Conservation (phyloP, 1,140 invertebrate species). For the Achroia grisella region DNA sequence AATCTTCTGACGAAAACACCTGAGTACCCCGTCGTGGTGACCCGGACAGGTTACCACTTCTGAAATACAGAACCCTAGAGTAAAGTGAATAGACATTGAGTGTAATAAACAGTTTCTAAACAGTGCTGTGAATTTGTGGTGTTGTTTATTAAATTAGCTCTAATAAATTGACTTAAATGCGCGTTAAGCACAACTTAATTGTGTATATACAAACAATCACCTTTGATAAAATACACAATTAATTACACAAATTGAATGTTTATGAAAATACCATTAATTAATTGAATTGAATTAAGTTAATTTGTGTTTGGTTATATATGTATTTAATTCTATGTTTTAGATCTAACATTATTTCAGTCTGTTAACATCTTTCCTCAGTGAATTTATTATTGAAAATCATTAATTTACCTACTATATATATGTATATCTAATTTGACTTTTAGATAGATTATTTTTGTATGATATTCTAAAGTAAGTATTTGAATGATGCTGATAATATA, state of each 20-base stretch:
- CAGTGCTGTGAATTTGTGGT: constrained; percentile 52
- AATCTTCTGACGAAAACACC: constrained; percentile 65
- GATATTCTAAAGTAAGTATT: constrained; percentile 6
- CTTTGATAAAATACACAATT: too few species aligned
- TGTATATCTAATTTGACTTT: too few species aligned
- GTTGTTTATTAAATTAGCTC: constrained; percentile 10
- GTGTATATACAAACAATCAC: too few species aligned
- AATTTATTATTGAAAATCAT: too few species aligned
- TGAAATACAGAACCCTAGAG: constrained; percentile 57
- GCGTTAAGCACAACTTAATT: neutral
- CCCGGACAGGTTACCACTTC: constrained; percentile 63
- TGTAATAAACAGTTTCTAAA: constrained; percentile 13
- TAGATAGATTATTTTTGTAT: constrained; percentile 4
- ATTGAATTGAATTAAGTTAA: too few species aligned
- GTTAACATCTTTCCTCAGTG: too few species aligned
- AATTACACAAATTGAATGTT: too few species aligned
- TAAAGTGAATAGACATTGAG: constrained; percentile 20
- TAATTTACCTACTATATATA: too few species aligned
- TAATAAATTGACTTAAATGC: constrained; percentile 8
- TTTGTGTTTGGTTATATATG: too few species aligned
- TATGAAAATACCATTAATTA: too few species aligned
- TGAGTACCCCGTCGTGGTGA: constrained; percentile 66
- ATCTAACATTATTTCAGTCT: too few species aligned
- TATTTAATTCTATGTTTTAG: too few species aligned
- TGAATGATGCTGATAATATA: neutral